Conservation (phyloP, 2,888 invertebrate genomes). For the Arrhopalites spinosus region DNA sequence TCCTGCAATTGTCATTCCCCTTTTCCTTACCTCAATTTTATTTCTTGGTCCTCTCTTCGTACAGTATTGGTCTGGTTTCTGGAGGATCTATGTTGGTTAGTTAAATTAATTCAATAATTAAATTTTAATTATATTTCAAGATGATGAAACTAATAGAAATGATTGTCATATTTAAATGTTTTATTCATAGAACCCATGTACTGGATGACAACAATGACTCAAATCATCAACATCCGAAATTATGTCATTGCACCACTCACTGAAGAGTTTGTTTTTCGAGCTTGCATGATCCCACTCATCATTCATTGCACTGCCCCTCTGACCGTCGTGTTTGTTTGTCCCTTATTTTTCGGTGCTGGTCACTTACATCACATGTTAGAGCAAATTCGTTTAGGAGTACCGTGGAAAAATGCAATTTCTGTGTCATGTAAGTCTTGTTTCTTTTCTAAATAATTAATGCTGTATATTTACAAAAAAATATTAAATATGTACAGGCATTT, state of each 20-base stretch:
- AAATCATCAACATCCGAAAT: constrained; percentile 84
- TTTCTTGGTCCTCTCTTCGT: constrained; percentile 73
- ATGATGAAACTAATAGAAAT: neutral
- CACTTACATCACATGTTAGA: constrained; percentile 92
- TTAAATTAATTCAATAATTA: neutral
- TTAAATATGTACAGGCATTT: too few species aligned
- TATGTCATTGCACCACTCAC: constrained; percentile 89
- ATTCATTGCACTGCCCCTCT: constrained; percentile 78
- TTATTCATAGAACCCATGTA: constrained; percentile 69
- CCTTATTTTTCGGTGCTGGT: constrained; percentile 89
- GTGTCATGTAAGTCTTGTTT: constrained; percentile 68
- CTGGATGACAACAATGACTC: constrained; percentile 64
- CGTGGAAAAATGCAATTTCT: constrained; percentile 71
- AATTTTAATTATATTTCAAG: constrained; percentile 1
- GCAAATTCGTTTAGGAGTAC: constrained; percentile 72
- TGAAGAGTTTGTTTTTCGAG: constrained; percentile 94
- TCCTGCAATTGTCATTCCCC: constrained; percentile 73
- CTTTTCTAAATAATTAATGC: too few species aligned
- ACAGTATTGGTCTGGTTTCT: constrained; percentile 44
- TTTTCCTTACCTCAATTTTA: constrained; percentile 76
- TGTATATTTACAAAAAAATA: too few species aligned
- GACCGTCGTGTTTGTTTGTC: constrained; percentile 80
- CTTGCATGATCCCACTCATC: constrained; percentile 91
- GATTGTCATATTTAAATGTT: constrained; percentile 22
- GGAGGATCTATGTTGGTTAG: constrained; percentile 45